phyloP scores from a whole-genome alignment of 1,140 invertebrate genomes.

The Drosophila lacertosa region DNA sequence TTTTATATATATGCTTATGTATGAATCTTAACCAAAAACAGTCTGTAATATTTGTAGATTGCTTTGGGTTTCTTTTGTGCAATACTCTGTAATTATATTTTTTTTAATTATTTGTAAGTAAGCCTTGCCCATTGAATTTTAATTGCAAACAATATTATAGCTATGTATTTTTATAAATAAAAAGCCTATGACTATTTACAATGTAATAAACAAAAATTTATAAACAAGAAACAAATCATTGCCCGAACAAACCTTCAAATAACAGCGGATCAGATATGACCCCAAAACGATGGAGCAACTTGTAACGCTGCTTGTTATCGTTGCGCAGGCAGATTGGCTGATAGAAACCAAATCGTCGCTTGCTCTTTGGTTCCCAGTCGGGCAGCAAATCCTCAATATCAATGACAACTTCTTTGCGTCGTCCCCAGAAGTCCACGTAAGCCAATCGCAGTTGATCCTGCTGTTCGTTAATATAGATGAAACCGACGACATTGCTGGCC shows the following conservation, averaged over 20 bases:
- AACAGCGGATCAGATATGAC: constrained; percentile 56
- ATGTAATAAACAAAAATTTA: neutral
- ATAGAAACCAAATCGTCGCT: constrained; percentile 48
- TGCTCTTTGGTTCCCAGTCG: constrained; percentile 44
- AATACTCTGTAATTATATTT: constrained; percentile 16
- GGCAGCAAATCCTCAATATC: constrained; percentile 59
- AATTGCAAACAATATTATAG: constrained; percentile 8
- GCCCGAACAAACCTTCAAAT: constrained; percentile 69
- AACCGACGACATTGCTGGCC: constrained; percentile 63
- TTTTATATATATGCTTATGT: neutral
- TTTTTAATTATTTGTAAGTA: neutral
- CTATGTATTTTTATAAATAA: constrained; percentile 3
- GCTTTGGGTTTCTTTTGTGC: constrained; percentile 1
- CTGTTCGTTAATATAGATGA: constrained; percentile 73
- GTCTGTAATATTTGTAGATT: neutral
- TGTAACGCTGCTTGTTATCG: constrained; percentile 53
- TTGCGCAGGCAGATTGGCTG: constrained; percentile 55
- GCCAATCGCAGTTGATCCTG: constrained; percentile 69
- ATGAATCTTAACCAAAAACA: constrained; percentile 1
- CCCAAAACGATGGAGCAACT: constrained; percentile 67
- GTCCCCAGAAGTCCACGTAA: constrained; percentile 78
- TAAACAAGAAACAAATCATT: constrained; percentile 26
- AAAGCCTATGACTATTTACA: constrained; percentile 18
- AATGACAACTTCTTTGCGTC: constrained; percentile 52
- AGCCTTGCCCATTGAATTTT: neutral